Conservation (phyloP, 2,113 vertebrate species). For the Erythrolamprus reginae region DNA sequence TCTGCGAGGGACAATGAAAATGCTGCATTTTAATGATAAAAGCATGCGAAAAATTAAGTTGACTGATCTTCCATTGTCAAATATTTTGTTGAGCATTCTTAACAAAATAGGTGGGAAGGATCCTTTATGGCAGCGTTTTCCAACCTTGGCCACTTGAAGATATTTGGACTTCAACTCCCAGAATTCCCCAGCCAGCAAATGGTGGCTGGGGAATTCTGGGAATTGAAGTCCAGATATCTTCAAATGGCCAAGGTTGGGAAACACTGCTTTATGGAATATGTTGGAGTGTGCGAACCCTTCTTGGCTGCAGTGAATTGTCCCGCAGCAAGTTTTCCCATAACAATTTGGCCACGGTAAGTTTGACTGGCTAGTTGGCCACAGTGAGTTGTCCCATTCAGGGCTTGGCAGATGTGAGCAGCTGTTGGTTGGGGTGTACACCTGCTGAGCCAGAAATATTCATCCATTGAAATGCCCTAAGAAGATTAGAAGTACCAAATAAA, state of each 20-base stretch:
- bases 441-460: background rate
- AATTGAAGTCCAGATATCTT: too few relatives aligned
- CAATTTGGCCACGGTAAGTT: background rate
- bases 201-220: too few relatives aligned
- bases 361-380: background rate
- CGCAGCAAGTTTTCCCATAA: background rate
- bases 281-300: background rate
- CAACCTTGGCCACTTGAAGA: too few relatives aligned
- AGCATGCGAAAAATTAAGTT: constrained; percentile 35
- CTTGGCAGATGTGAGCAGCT: background rate
- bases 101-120: background rate
- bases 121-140: too few relatives aligned
- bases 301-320: background rate
- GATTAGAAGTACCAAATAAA: background rate
- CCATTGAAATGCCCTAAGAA: background rate
- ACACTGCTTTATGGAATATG: background rate
- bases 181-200: too few relatives aligned
- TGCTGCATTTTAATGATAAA: constrained; percentile 55
- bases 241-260: too few relatives aligned
- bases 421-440: background rate
- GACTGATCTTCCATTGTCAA: background rate
- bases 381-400: background rate
- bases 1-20: constrained; percentile 23
- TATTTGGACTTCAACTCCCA: too few relatives aligned
- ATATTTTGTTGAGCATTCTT: background rate